Conservation (phyloP, 1,140 invertebrate genomes). For the Zaprionus kolodkinae region DNA sequence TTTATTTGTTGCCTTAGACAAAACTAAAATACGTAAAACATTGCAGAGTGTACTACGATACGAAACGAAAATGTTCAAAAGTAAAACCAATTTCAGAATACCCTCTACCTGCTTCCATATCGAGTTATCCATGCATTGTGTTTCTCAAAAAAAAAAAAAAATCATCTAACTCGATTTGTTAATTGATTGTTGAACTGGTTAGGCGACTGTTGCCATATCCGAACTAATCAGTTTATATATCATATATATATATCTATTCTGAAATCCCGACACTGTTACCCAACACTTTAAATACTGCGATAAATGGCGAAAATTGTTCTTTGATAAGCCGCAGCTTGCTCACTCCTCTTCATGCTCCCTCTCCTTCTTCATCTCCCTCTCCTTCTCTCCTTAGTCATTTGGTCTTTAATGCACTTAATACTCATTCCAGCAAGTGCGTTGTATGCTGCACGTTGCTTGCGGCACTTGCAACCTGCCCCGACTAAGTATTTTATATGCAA, state of each 20-base stretch:
- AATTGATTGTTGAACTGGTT: too few relatives aligned
- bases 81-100: neutral
- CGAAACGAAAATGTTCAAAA: neutral
- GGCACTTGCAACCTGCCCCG: slow-evolving; percentile 14
- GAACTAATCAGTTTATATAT: too few relatives aligned
- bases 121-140: too few relatives aligned
- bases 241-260: too few relatives aligned
- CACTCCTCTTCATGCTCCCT: neutral
- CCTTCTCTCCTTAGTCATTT: slow-evolving; percentile 20
- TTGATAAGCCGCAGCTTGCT: neutral
- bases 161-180: too few relatives aligned
- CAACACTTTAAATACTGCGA: neutral
- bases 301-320: neutral
- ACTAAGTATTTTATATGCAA: slow-evolving; percentile 34
- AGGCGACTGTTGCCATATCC: too few relatives aligned
- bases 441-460: slow-evolving; percentile 1
- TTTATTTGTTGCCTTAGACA: slow-evolving; percentile 6
- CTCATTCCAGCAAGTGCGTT: neutral
- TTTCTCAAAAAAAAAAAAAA: too few relatives aligned
- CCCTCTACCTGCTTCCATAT: too few relatives aligned
- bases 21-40: slow-evolving; percentile 1
- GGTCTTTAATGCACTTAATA: slow-evolving; percentile 44
- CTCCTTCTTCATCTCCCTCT: neutral
- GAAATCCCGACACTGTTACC: too few relatives aligned
- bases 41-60: slow-evolving; percentile 13